Percentiles rank a stretch among this genome's conserved stretches.
Conservation (phyloP, 1,140 invertebrate species). For the Drosophila micromelanica region DNA sequence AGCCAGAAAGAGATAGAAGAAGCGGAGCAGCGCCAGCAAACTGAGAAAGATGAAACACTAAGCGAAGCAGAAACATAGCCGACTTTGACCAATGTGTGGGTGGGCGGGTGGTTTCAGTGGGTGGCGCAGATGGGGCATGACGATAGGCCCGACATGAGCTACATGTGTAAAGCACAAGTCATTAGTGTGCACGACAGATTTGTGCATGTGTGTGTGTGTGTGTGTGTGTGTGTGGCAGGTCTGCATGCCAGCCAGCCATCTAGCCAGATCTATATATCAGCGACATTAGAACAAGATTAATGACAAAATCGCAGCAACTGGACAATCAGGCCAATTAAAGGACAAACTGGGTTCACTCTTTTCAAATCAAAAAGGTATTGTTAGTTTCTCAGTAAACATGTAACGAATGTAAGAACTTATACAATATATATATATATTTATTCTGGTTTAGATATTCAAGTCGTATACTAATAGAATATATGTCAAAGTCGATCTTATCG, state of each 20-base stretch:
- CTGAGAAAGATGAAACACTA: conserved; percentile 62
- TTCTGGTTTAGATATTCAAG: too few species aligned
- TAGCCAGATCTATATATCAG: conserved; percentile 18
- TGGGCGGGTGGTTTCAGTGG: background rate
- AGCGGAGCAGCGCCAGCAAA: background rate
- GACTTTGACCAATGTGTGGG: conserved; percentile 48
- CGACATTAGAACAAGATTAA: conserved; percentile 68
- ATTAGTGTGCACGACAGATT: conserved; percentile 72
- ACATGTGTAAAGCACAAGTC: conserved; percentile 79
- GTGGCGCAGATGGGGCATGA: conserved; percentile 34
- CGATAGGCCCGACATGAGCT: conserved; percentile 56
- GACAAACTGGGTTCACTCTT: conserved; percentile 1
- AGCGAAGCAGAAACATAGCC: conserved; percentile 55
- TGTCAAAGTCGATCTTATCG: too few species aligned
- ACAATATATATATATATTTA: too few species aligned
- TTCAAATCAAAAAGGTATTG: background rate
- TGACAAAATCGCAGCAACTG: conserved; percentile 54
- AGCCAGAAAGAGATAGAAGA: background rate
- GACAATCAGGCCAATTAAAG: conserved; percentile 65
- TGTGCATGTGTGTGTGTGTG: conserved; percentile 31
- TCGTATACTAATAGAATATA: too few species aligned
- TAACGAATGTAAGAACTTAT: background rate
- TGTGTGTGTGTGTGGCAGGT: background rate
- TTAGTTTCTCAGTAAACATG: background rate
- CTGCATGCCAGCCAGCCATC: conserved; percentile 3